Conservation (phyloP, 2,888 invertebrate species). For the Sphecodes monilicornis region DNA sequence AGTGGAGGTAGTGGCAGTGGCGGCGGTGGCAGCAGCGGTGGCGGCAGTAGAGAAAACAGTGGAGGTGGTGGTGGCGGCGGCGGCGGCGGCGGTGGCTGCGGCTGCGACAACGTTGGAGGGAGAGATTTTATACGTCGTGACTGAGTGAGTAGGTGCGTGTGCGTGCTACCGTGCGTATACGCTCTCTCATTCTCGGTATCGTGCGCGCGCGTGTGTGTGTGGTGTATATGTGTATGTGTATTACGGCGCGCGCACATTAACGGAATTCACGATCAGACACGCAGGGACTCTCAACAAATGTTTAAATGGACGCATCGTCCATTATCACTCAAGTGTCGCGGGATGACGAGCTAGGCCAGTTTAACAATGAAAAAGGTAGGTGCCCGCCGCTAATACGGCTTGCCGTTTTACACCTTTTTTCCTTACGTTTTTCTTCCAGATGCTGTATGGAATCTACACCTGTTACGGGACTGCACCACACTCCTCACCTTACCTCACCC, state of each 20-base stretch:
- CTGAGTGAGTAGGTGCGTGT: conserved; percentile 61
- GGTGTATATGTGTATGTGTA: conserved; percentile 47
- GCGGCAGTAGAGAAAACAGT: conserved; percentile 33
- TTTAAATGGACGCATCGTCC: conserved; percentile 99
- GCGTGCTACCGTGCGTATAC: conserved; percentile 58
- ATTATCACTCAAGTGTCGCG: conserved; percentile 99
- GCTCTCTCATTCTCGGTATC: conserved; percentile 49
- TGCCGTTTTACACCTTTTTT: conserved; percentile 41
- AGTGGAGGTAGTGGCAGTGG: conserved; percentile 24
- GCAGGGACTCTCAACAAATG: conserved; percentile 86
- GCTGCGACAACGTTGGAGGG: conserved; percentile 55
- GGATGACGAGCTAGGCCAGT: conserved; percentile 94
- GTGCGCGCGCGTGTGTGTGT: conserved; percentile 45
- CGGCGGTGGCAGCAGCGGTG: conserved; percentile 4
- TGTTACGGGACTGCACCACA: conserved; percentile 75
- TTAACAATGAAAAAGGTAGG: conserved; percentile 96
- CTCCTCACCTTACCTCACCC: conserved; percentile 71
- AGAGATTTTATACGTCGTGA: conserved; percentile 58
- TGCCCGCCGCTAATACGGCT: conserved; percentile 35
- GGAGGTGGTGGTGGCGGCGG: conserved; percentile 36
- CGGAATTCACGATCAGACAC: conserved; percentile 80
- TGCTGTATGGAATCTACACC: conserved; percentile 77
- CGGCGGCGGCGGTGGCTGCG: conserved; percentile 46
- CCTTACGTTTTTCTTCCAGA: conserved; percentile 66
- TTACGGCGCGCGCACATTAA: conserved; percentile 77